Evolutionary conservation across 2,888 invertebrate genomes (phyloP), one percentile per base, ranked within the genome.

Genomic region (Drosophila sordidula): DNA sequence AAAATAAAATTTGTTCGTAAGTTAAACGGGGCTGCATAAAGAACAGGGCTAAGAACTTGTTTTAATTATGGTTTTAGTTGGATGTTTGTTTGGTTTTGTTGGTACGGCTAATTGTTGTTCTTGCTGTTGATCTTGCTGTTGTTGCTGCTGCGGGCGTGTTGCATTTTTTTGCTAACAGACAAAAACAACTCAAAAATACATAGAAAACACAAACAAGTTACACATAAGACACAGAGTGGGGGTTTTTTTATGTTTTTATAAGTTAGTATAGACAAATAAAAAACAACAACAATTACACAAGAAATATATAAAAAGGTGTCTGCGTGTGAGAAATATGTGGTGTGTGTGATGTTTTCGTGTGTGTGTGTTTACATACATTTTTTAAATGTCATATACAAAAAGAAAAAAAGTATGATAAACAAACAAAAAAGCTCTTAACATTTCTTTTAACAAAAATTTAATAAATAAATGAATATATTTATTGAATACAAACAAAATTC

Each of bases 231-330:
- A 75, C 42, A 65, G 42, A 52, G 25, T 12, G 14, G 26, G 14
- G 26, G 38, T 14, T 26, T 12, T 54, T 56, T 26, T 18, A 63
- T 44, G 26, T 45, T 34, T 32, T 59, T 62, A 12, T 4, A 12
- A 41, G 57, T 70, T 52, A 55, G 52, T 54, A 57, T 51, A 69
- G 54, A 69, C 44, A 22, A 41, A 66, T 4, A 56, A 62, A 67
- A 74, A 62, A 74, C 62, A 79, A 76, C 63, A 76, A 67, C 64
- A 77, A 75, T 62, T 67, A 76, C 75, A 76, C 75, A 66, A 70
- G 45, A 56, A 68, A 68, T 52, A 59, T 39, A 34, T 29, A n/a
- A 16, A 36, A 51, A 42, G 12, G 41, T 42, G 2, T 39, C 14
- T 14, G 4, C 8, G 16, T 41, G 14, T 56, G 29, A 34, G 46